Evolutionary conservation across 2,797 vertebrate species (phyloP).

Genomic region (Microctenopoma lineatum): DNA sequence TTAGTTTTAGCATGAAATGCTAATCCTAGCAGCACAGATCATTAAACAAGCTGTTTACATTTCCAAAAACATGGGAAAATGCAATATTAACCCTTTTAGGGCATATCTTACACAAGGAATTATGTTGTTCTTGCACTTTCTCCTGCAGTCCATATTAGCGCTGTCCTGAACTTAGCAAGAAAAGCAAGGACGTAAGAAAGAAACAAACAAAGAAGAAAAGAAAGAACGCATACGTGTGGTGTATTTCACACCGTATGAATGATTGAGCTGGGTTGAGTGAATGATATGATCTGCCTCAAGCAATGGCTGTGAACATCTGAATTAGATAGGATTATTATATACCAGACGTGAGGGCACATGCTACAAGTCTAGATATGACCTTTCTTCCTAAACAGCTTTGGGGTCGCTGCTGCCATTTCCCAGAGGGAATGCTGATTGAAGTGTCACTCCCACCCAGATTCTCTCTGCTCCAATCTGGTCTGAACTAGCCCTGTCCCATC

Average conservation of each 20-base stretch:
- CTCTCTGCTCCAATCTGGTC: slow-evolving; percentile 13
- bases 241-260: slow-evolving; percentile 19
- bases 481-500: slow-evolving; percentile 25
- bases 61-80: slow-evolving; percentile 54
- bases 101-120: slow-evolving; percentile 35
- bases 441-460: background rate
- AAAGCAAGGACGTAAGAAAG: slow-evolving; percentile 5
- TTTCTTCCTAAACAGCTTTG: slow-evolving; percentile 43
- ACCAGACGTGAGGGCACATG: slow-evolving; percentile 19
- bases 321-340: slow-evolving; percentile 28
- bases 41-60: slow-evolving; percentile 54
- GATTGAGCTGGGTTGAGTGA: slow-evolving; percentile 6
- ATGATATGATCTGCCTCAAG: slow-evolving; percentile 26
- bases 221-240: slow-evolving; percentile 14
- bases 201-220: slow-evolving; percentile 23
- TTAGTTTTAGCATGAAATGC: slow-evolving; percentile 38
- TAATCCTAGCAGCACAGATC: slow-evolving; percentile 24
- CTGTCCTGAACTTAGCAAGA: slow-evolving; percentile 27
- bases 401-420: slow-evolving; percentile 20
- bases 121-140: slow-evolving; percentile 50
- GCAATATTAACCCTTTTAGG: slow-evolving; percentile 60
- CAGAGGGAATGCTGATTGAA: slow-evolving; percentile 36
- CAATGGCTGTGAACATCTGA: slow-evolving; percentile 11
- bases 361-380: slow-evolving; percentile 31
- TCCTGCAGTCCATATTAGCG: slow-evolving; percentile 55